Evolutionary conservation across 2,113 vertebrate genomes (phyloP).

Genomic region (Cathartes aura): DNA sequence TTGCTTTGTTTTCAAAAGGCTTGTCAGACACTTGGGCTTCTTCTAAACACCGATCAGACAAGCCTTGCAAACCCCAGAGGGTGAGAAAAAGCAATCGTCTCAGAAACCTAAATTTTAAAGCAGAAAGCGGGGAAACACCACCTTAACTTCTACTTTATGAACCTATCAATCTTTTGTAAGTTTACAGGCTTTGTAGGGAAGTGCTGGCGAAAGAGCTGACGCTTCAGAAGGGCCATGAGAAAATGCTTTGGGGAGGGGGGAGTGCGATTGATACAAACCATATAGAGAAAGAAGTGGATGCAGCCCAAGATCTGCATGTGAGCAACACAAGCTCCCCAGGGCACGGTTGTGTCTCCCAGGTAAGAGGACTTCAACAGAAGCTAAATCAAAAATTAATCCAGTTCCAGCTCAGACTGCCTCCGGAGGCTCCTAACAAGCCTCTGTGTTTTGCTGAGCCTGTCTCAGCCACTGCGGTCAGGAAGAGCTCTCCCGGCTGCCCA

Average conservation of each 20-base stretch:
- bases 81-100: not conserved
- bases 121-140: not conserved
- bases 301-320: not conserved
- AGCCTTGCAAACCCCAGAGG: not conserved
- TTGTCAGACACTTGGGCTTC: not conserved
- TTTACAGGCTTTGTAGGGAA: not conserved
- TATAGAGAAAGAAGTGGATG: not conserved
- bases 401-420: not conserved
- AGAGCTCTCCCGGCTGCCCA: not conserved
- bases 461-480: fast-evolving
- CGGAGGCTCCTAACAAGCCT: not conserved
- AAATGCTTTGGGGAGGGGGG: not conserved
- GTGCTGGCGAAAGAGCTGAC: not conserved
- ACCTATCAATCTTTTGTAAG: not conserved
- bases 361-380: not conserved
- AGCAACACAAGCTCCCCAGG: not conserved
- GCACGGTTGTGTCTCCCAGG: not conserved
- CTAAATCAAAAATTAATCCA: not conserved
- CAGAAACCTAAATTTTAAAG: not conserved
- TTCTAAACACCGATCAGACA: not conserved
- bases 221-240: not conserved
- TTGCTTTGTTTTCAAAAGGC: not conserved
- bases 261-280: not conserved
- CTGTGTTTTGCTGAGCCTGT: too few relatives aligned
- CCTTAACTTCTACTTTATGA: not conserved